phyloP scores from a whole-genome alignment of 2,888 invertebrate species.

The Crepidodera aurea region DNA sequence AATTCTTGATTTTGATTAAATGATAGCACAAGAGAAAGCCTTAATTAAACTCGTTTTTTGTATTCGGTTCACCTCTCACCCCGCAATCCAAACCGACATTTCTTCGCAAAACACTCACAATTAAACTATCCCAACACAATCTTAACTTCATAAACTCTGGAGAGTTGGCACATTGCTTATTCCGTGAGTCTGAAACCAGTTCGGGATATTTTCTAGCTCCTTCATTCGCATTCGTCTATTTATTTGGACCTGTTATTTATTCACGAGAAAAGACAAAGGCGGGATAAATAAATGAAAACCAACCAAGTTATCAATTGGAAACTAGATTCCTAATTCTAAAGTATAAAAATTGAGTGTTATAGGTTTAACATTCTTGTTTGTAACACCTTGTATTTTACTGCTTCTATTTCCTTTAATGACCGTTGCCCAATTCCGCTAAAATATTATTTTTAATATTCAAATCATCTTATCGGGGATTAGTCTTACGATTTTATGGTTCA shows the following conservation, averaged over 20 bases:
- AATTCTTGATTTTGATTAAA: slow-evolving; percentile 18
- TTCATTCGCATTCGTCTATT: neutral
- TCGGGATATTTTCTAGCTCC: neutral
- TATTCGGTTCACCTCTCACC: neutral
- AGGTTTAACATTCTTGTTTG: too few species aligned
- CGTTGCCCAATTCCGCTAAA: too few species aligned
- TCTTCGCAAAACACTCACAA: slow-evolving; percentile 42
- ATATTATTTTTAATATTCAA: too few species aligned
- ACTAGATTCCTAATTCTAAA: too few species aligned
- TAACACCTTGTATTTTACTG: too few species aligned
- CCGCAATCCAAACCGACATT: neutral
- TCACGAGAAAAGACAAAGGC: too few species aligned
- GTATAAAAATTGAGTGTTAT: too few species aligned
- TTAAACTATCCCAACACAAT: slow-evolving; percentile 45
- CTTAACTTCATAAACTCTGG: slow-evolving; percentile 39
- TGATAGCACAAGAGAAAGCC: slow-evolving; percentile 2
- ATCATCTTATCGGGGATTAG: too few species aligned
- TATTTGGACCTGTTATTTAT: neutral
- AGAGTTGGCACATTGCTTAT: slow-evolving; percentile 24
- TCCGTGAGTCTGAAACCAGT: neutral
- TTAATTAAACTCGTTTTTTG: slow-evolving; percentile 7
- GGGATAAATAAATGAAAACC: too few species aligned
- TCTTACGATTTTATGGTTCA: too few species aligned
- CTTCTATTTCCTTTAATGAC: too few species aligned
- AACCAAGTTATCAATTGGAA: too few species aligned